These are phyloP conservation scores for Edolisoma coerulescens DNA, from an alignment of 2,113 vertebrate species.

Conservation along the genomic window DNA sequence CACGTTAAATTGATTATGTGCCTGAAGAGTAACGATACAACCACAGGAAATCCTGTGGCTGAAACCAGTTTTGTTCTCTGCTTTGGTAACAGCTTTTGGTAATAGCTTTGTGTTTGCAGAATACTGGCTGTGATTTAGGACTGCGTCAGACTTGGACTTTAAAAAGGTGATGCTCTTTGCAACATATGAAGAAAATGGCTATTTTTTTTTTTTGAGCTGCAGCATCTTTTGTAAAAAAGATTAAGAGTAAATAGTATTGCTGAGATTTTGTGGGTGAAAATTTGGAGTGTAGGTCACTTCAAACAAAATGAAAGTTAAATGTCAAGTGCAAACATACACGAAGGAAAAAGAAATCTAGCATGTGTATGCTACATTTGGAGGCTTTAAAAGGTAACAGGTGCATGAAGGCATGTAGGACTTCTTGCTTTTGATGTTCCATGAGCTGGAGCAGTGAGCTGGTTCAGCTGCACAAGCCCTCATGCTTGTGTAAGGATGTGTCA, in stretches of 20 bases:
- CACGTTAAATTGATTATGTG: conserved; percentile 34
- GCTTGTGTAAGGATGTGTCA: not conserved
- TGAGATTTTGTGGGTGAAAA: not conserved
- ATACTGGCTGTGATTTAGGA: not conserved
- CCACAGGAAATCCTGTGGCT: conserved; percentile 75
- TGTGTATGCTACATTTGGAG: not conserved
- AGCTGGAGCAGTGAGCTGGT: not conserved
- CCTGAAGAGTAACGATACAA: conserved; percentile 33
- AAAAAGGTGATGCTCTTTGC: not conserved
- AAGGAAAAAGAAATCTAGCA: not conserved
- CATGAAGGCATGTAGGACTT: not conserved
- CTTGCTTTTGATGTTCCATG: not conserved
- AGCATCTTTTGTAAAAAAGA: not conserved
- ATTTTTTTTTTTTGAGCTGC: not conserved
- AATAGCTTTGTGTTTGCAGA: not conserved
- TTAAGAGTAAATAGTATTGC: not conserved
- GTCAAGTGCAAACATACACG: rapidly evolving
- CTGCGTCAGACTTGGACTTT: not conserved
- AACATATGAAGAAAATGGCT: rapidly evolving
- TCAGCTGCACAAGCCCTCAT: not conserved
- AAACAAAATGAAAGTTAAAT: not conserved
- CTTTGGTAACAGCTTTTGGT: not conserved
- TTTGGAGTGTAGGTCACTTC: not conserved
- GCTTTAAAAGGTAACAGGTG: not conserved
- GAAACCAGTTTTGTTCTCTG: conserved; percentile 17